Base-by-base conservation (phyloP, 2,797 vertebrate genomes). In the Phaenicophaeus curvirostris region DNA sequence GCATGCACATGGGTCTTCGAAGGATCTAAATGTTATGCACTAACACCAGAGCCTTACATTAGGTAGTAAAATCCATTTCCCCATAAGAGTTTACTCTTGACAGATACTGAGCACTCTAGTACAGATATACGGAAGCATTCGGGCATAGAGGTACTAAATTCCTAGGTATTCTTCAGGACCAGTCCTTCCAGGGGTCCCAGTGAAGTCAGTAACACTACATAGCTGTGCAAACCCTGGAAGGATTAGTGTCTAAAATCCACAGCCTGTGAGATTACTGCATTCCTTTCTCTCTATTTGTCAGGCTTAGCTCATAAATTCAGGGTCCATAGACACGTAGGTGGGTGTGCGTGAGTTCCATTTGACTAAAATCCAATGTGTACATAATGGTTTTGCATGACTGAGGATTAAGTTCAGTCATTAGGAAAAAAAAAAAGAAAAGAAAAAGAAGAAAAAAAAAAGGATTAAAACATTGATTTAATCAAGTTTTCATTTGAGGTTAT, bases 381-480 rank as follows among this genome's bases (percentile, higher is more conserved):
- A 6, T 54, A 76, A 33, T 5, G 13, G 27, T 25, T 91, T 90
- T 61, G 74, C 85, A 48, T 53, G 80, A n/a, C 54, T 35, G 74
- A 72, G 33, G 74, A 50, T 76, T 74, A 74, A 83, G 24, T 83
- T 93, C 42, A 51, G 67, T 75, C 87, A 86, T 88, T 86, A 81
- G 77, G 6, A 84, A 42, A 54, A 31, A 54, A 31, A 42, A 54
- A n/a, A 13, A 31, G 5, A 61, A 31, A 69, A 61, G 5, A 21
- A 27, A 18, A 71, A 11, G 1, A 6, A 6, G 13, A 37, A 41
- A 37, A 46, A 69, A 82, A 78, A 54, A 62, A 72, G 69, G 50
- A 54, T 72, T 58, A 79, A 86, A 90, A 62, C 59, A 65, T 67
- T 62, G 83, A 90, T 94, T 95, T 81, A 61, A 92, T 92, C 75